Evolutionary conservation across 2,113 vertebrate genomes (phyloP), one percentile per base, ranked within the genome.

Genomic region (Paedocypris sp.): DNA sequence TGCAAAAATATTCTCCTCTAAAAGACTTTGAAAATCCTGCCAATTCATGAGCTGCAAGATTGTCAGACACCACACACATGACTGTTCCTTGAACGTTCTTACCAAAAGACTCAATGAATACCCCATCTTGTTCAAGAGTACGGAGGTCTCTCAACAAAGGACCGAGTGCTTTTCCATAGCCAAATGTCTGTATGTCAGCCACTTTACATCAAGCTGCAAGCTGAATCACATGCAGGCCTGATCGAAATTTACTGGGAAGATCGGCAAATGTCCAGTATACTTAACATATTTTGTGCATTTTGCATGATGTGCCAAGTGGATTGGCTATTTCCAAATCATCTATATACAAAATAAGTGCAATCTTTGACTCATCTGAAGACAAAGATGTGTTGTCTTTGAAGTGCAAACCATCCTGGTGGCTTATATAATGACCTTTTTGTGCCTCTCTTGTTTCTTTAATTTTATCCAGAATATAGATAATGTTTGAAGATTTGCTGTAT

Each of bases 241-340:
- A 66, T 8, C 65, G 4, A 19, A 68, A 70, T 3, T 66, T 1
- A 60, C 50, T 70, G 5, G 54, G 66, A 13, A 73, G 0, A 54
- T 73, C 71, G 9, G 54, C 52, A 36, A 77, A 39, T 5, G 63
- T 15, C 66, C 68, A 68, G 7, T 69, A 63, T 0, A 70, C 48
- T 12, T 57, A 36, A 36, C 33, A 36, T 10, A 13, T 50, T 36
- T 36, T 36, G 12, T 36, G 33, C 13, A 36, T 36, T 36, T 36
- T 36, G 33, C 33, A n/a, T 36, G 10, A 36, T 36, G 33, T 36
- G 33, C 47, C 47, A 31, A 50, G 29, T 7, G 47, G 47, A 50
- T 50, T 50, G 26, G 47, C 42, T 22, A n/a, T n/a, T n/a, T n/a
- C n/a, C n/a, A n/a, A 2, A 11, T 46, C 42, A 46, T 46, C 42